These are phyloP conservation scores for Oreohelix idahoensis DNA, from an alignment of 1,140 invertebrate species.

Conservation along the genomic window DNA sequence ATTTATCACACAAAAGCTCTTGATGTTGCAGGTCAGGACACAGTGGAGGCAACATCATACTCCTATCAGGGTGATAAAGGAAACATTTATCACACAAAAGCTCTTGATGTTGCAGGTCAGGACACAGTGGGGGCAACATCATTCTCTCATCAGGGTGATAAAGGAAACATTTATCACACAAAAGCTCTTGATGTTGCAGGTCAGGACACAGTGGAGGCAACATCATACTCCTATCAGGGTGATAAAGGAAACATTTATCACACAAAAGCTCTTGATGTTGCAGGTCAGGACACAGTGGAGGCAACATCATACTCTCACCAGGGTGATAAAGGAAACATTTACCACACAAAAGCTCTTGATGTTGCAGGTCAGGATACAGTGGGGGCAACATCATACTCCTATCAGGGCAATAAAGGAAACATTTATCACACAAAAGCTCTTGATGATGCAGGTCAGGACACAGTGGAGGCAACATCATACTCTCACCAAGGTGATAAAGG, in stretches of 20 bases:
- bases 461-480: no score
- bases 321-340: no score
- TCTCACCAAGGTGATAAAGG: conserved; percentile 9
- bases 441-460: no score
- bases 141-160: background rate
- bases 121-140: conserved; percentile 9
- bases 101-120: conserved; percentile 32
- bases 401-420: no score
- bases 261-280: no score
- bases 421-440: no score
- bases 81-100: conserved; percentile 34
- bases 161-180: conserved; percentile 33
- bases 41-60: background rate
- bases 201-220: background rate
- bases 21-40: conserved; percentile 29
- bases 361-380: no score
- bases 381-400: no score
- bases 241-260: no score
- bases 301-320: no score
- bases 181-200: conserved; percentile 26
- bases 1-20: conserved; percentile 28
- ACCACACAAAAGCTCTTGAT: no score
- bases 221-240: background rate
- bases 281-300: no score
- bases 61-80: conserved; percentile 36